A percentile compares a stretch with the other conserved stretches of the same genome.
Evolutionary conservation across 23 tunicate genomes (phyloP).

Genomic region (Diplosoma virens): DNA sequence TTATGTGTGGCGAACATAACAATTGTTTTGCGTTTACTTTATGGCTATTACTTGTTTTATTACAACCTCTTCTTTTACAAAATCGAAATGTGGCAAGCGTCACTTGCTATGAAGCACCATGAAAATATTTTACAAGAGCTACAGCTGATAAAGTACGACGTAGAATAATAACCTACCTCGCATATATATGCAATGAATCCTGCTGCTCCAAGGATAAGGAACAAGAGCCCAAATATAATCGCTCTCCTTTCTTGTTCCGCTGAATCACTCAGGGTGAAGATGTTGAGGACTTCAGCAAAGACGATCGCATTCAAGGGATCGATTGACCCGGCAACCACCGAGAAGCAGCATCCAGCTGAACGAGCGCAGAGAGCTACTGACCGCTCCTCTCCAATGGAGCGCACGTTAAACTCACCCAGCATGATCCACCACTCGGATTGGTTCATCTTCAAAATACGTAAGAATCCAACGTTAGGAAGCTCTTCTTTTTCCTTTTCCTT

Average conservation of each 20-base stretch:
- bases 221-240: conserved; percentile 36
- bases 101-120: too few species aligned
- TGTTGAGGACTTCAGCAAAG: conserved; percentile 81
- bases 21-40: background rate
- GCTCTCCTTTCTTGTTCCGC: conserved; percentile 55
- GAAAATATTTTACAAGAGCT: too few species aligned
- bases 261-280: conserved; percentile 54
- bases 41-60: too few species aligned
- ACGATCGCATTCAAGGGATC: conserved; percentile 88
- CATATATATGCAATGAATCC: conserved; percentile 51
- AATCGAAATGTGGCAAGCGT: too few species aligned
- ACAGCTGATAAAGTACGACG: background rate
- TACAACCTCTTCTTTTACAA: too few species aligned
- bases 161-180: conserved; percentile 41
- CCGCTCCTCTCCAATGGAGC: background rate
- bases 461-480: conserved; percentile 75
- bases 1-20: too few species aligned
- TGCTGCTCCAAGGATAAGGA: conserved; percentile 57
- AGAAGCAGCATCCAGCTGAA: conserved; percentile 66
- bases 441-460: conserved; percentile 64
- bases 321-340: conserved; percentile 75
- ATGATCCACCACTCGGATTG: conserved; percentile 86
- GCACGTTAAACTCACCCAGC: conserved; percentile 34
- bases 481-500: conserved; percentile 78
- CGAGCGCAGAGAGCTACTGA: background rate